Percentiles rank a stretch among this genome's conserved stretches.
phyloP scores from a whole-genome alignment of 2,797 vertebrate genomes.

The Gymnoscopelus microlampas region DNA sequence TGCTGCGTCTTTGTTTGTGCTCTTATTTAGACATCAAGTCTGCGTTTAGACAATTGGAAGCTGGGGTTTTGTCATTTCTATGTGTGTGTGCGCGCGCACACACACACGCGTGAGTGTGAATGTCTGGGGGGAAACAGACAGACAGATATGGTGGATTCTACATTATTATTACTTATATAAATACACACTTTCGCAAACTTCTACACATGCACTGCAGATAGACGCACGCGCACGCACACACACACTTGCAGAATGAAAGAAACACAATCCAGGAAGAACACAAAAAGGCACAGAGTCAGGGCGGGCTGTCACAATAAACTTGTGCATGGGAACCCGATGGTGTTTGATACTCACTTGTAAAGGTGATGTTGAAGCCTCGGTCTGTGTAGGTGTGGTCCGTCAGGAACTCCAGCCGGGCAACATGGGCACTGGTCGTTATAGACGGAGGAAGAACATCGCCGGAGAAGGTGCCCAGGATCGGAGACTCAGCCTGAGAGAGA shows the following conservation, averaged over 20 bases:
- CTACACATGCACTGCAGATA: background rate
- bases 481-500: conserved; percentile 85
- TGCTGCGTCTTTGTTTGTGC: conserved; percentile 43
- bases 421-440: conserved; percentile 95
- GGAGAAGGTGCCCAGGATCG: conserved; percentile 94
- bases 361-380: conserved; percentile 98
- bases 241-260: background rate
- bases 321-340: background rate
- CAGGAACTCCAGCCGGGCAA: conserved; percentile 95
- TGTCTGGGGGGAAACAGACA: conserved; percentile 28
- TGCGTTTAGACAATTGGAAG: conserved; percentile 57
- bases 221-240: background rate
- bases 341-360: conserved; percentile 88
- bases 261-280: background rate
- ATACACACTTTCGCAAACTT: background rate
- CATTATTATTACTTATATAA: conserved; percentile 26
- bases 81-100: conserved; percentile 5
- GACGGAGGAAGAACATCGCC: conserved; percentile 92
- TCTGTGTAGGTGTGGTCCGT: conserved; percentile 98
- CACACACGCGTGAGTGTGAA: conserved; percentile 2
- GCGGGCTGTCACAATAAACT: conserved; percentile 26
- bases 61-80: conserved; percentile 45
- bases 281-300: conserved; percentile 19
- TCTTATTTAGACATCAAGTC: conserved; percentile 67
- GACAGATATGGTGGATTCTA: conserved; percentile 46